phyloP scores from a whole-genome alignment of 2,113 vertebrate genomes.

The Triplophysa tibetana region DNA sequence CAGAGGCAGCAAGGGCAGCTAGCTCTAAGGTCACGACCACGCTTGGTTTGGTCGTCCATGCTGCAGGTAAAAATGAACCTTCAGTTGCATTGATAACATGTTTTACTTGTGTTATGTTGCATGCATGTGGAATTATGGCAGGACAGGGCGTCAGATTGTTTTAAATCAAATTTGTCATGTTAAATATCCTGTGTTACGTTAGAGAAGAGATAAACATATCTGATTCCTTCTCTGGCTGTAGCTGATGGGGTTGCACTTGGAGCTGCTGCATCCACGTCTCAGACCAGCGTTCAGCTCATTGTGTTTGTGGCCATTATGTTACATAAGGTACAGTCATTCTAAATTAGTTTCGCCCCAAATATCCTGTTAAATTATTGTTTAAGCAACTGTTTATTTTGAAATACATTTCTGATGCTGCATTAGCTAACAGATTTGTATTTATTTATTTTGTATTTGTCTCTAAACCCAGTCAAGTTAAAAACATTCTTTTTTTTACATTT shows the following conservation, averaged over 20 bases:
- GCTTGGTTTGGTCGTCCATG: constrained; percentile 93
- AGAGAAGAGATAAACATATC: neutral
- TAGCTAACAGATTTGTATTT: too few relatives aligned
- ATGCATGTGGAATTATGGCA: neutral
- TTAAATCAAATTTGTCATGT: neutral
- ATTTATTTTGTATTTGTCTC: neutral
- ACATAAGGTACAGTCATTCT: constrained; percentile 86
- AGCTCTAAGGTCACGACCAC: constrained; percentile 97
- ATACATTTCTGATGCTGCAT: too few relatives aligned
- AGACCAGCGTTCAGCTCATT: constrained; percentile 97
- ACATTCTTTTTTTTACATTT: neutral
- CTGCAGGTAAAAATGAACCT: constrained; percentile 80
- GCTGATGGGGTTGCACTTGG: constrained; percentile 96
- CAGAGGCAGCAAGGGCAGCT: constrained; percentile 84
- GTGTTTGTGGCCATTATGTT: constrained; percentile 99
- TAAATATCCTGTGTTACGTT: neutral
- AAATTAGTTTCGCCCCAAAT: neutral
- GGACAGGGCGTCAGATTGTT: neutral
- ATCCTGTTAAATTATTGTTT: neutral
- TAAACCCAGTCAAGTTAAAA: too few relatives aligned
- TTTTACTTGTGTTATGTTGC: neutral
- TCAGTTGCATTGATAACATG: neutral
- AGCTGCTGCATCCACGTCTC: constrained; percentile 97
- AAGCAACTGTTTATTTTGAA: too few relatives aligned
- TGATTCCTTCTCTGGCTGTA: constrained; percentile 58